A percentile compares a stretch with the other conserved stretches of the same genome.
Conservation (phyloP, 2,888 invertebrate genomes). For the Leptogaster cylindrica region DNA sequence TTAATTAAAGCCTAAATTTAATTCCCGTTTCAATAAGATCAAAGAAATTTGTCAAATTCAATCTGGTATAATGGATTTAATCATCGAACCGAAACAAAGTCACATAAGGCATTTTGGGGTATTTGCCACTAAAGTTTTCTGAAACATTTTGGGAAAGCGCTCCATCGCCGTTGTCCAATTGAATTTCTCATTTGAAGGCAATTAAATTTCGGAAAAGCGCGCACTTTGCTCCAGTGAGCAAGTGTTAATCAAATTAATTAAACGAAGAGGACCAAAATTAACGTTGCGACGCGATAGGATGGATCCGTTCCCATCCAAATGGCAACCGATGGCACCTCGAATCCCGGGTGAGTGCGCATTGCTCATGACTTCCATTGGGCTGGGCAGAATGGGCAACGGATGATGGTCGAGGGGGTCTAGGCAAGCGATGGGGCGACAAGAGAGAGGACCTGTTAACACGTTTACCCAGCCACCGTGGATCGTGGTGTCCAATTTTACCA, state of each 20-base stretch:
- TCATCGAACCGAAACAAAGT: constrained; percentile 28
- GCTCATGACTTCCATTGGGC: not conserved
- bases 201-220: constrained; percentile 34
- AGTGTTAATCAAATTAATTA: constrained; percentile 29
- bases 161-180: constrained; percentile 16
- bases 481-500: constrained; percentile 28
- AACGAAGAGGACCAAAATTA: constrained; percentile 15
- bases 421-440: not conserved
- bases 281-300: not conserved
- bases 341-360: not conserved
- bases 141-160: constrained; percentile 4
- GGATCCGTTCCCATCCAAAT: constrained; percentile 3
- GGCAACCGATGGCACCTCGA: constrained; percentile 3
- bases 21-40: no score
- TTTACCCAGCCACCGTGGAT: constrained; percentile 25
- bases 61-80: no score
- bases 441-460: not conserved
- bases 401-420: not conserved
- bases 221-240: constrained; percentile 30
- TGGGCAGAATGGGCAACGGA: no score
- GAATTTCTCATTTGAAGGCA: constrained; percentile 10
- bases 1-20: no score
- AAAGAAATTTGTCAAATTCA: no score
- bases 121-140: not conserved
- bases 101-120: constrained; percentile 5